These are phyloP conservation scores for Microctonus brassicae DNA, from an alignment of 2,888 invertebrate genomes.

Conservation along the genomic window DNA sequence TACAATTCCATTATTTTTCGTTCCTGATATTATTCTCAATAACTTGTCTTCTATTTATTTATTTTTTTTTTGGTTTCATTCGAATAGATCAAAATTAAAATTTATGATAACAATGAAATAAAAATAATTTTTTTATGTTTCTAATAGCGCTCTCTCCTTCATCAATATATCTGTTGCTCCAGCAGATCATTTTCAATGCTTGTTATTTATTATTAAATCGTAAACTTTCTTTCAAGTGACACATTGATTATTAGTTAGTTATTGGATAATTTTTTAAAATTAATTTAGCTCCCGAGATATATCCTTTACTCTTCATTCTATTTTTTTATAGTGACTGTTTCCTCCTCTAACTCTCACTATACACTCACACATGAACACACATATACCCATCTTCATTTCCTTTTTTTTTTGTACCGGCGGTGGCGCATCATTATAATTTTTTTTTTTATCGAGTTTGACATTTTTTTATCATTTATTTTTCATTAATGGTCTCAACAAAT, in stretches of 20 bases:
- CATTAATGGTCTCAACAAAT: background rate
- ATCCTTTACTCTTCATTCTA: slow-evolving; percentile 6
- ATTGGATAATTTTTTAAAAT: slow-evolving; percentile 45
- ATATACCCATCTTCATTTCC: slow-evolving; percentile 26
- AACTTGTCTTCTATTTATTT: background rate
- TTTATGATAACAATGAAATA: background rate
- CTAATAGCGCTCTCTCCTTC: background rate
- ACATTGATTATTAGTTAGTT: slow-evolving; percentile 46
- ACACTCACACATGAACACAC: slow-evolving; percentile 29
- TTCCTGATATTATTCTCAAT: background rate
- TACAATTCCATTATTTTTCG: background rate
- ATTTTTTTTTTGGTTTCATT: background rate
- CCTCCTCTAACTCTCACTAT: slow-evolving; percentile 7
- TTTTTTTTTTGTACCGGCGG: slow-evolving; percentile 44
- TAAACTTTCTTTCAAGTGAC: slow-evolving; percentile 48
- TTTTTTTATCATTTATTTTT: background rate
- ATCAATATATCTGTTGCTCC: background rate
- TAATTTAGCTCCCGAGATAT: slow-evolving; percentile 41
- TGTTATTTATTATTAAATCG: slow-evolving; percentile 15
- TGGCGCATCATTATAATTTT: slow-evolving; percentile 40
- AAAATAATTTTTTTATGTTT: background rate
- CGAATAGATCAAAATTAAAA: background rate
- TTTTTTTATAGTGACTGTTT: slow-evolving; percentile 23
- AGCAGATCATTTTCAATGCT: slow-evolving; percentile 19
- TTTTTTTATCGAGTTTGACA: slow-evolving; percentile 4